A percentile compares a stretch with the other conserved stretches of the same genome.
These are phyloP conservation scores for Drosophila ironensis DNA, from an alignment of 1,140 invertebrate species.

Conservation along the genomic window DNA sequence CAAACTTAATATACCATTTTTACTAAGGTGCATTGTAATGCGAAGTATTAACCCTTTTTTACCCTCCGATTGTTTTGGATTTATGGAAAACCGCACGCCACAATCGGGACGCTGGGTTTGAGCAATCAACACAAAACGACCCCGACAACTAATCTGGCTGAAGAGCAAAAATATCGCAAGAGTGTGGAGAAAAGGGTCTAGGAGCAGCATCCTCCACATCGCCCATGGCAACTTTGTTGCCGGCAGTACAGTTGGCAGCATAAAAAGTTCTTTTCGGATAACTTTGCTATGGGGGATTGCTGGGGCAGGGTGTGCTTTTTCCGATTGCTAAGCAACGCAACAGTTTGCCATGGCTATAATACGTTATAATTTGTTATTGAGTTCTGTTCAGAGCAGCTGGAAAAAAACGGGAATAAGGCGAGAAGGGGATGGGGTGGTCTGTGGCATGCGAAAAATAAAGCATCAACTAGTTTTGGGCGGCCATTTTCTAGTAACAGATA, in stretches of 20 bases:
- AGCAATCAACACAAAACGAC: slow-evolving; percentile 78
- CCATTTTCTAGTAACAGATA: too few relatives aligned
- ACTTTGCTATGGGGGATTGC: slow-evolving; percentile 2
- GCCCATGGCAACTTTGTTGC: slow-evolving; percentile 77
- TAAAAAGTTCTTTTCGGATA: slow-evolving; percentile 19
- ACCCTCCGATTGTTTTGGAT: slow-evolving; percentile 4
- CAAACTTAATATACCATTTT: too few relatives aligned
- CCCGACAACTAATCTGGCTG: slow-evolving; percentile 70
- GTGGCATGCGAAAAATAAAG: slow-evolving; percentile 40
- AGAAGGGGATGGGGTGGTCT: slow-evolving; percentile 8
- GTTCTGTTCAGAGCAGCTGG: slow-evolving; percentile 72
- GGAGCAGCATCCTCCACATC: slow-evolving; percentile 45
- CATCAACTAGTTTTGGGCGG: slow-evolving; percentile 30
- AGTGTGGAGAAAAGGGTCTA: slow-evolving; percentile 20
- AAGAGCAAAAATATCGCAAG: slow-evolving; percentile 70
- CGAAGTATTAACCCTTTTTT: slow-evolving; percentile 43
- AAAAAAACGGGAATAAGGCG: slow-evolving; percentile 55
- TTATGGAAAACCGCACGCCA: slow-evolving; percentile 50
- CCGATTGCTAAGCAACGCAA: slow-evolving; percentile 80
- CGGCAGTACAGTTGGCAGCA: slow-evolving; percentile 62
- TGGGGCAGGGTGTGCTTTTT: slow-evolving; percentile 27
- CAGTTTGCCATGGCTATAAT: slow-evolving; percentile 82
- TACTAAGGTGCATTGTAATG: too few relatives aligned
- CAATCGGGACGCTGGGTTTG: slow-evolving; percentile 35
- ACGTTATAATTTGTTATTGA: slow-evolving; percentile 82